These are phyloP conservation scores for Portevinia maculata DNA, from an alignment of 2,888 invertebrate species.

Conservation along the genomic window DNA sequence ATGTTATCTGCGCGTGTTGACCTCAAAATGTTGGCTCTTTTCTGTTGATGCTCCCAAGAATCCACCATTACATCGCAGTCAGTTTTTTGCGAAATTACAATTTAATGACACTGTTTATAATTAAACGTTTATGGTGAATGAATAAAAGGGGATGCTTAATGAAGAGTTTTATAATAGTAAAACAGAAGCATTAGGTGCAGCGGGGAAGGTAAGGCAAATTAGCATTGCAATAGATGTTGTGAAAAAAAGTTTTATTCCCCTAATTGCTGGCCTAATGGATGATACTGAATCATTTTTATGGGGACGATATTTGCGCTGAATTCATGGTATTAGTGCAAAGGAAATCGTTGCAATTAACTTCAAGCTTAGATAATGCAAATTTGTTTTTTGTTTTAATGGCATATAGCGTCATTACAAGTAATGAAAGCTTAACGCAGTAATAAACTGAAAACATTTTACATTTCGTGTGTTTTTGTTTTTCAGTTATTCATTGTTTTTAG, in stretches of 20 bases:
- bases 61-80: conserved; percentile 3
- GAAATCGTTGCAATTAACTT: conserved; percentile 56
- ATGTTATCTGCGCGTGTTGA: conserved; percentile 60
- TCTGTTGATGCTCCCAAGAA: conserved; percentile 28
- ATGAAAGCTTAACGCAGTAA: conserved; percentile 20
- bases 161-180: conserved; percentile 73
- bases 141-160: conserved; percentile 71
- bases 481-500: conserved; percentile 21
- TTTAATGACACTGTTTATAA: conserved; percentile 72
- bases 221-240: conserved; percentile 17
- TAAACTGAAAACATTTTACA: conserved; percentile 25
- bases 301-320: conserved; percentile 51
- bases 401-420: conserved; percentile 28
- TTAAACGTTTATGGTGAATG: conserved; percentile 68
- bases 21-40: conserved; percentile 55
- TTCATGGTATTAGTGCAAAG: conserved; percentile 62
- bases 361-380: conserved; percentile 22
- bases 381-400: conserved; percentile 22
- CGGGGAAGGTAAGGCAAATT: conserved; percentile 61
- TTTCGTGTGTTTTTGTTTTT: conserved; percentile 17
- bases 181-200: conserved; percentile 73
- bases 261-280: conserved; percentile 69
- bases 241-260: conserved; percentile 28
- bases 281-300: conserved; percentile 65
- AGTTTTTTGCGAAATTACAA: conserved; percentile 65